These are phyloP conservation scores for Sinosuthora webbiana DNA, from an alignment of 2,113 vertebrate species.

Conservation along the genomic window DNA sequence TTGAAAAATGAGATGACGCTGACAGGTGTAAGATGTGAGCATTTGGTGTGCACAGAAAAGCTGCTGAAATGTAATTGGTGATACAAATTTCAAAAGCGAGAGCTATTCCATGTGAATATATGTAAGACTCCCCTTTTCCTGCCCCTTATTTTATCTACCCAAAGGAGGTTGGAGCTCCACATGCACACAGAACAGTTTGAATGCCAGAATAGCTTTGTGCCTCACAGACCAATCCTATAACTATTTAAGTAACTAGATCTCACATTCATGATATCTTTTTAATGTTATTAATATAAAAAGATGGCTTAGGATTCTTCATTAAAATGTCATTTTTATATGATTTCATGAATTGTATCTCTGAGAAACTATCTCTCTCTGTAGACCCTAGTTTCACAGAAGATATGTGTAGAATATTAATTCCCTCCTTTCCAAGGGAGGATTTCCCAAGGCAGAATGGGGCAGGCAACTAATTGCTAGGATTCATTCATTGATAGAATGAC, in stretches of 20 bases:
- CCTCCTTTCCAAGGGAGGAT: neutral
- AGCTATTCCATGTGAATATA: neutral
- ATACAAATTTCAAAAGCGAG: neutral
- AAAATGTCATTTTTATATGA: neutral
- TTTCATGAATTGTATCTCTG: neutral
- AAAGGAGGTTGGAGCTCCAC: neutral
- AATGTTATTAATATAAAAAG: neutral
- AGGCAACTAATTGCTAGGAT: constrained; percentile 11
- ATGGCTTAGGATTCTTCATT: neutral
- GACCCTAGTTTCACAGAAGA: neutral
- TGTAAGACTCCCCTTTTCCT: neutral
- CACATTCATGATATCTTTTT: neutral
- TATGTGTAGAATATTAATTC: neutral
- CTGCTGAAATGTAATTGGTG: neutral
- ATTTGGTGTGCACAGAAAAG: neutral
- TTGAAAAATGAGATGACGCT: neutral
- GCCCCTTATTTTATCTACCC: neutral
- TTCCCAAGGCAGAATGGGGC: neutral
- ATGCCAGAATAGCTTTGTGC: neutral
- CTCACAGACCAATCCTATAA: neutral
- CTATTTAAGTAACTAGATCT: neutral
- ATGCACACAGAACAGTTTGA: neutral
- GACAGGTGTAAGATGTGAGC: neutral
- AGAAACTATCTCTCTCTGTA: neutral
- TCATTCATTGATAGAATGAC: neutral